These are phyloP conservation scores for Enchytraeus crypticus DNA, from an alignment of 2,888 invertebrate species.

Conservation along the genomic window DNA sequence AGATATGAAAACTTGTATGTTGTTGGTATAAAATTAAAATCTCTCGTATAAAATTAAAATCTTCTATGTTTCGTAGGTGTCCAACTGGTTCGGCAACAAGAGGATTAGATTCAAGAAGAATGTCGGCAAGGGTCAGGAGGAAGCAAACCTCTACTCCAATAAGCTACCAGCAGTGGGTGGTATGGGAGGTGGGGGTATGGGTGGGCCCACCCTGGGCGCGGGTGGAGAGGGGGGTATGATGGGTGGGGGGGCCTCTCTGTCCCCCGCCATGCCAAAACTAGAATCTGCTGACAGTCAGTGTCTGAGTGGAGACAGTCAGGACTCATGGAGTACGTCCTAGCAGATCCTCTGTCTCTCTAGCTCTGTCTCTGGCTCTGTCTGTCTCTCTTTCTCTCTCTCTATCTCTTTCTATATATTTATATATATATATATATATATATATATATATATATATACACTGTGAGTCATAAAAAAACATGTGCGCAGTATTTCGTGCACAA, in stretches of 20 bases:
- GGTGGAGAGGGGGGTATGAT: no score
- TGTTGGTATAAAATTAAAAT: background rate
- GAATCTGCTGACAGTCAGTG: conserved; percentile 18
- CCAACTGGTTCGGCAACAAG: conserved; percentile 98
- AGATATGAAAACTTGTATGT: background rate
- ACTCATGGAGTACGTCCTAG: conserved; percentile 12
- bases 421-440: no score
- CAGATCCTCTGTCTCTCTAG: no score
- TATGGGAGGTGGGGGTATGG: no score
- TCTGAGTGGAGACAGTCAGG: conserved; percentile 16
- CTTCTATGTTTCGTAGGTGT: conserved; percentile 4
- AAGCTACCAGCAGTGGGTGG: conserved; percentile 63
- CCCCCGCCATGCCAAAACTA: conserved; percentile 14
- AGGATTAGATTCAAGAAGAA: conserved; percentile 99
- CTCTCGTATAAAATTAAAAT: background rate
- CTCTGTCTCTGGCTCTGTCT: no score
- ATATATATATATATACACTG: no score
- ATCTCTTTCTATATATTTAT: no score
- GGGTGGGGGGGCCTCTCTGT: background rate
- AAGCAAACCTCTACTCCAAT: conserved; percentile 95
- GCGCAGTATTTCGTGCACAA: no score
- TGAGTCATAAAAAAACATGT: no score
- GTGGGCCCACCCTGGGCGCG: no score
- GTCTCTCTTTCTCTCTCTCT: no score
- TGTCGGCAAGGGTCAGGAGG: conserved; percentile 95